Base-by-base conservation (phyloP, 2,797 vertebrate species). In the Arnoldichthys spilopterus region DNA sequence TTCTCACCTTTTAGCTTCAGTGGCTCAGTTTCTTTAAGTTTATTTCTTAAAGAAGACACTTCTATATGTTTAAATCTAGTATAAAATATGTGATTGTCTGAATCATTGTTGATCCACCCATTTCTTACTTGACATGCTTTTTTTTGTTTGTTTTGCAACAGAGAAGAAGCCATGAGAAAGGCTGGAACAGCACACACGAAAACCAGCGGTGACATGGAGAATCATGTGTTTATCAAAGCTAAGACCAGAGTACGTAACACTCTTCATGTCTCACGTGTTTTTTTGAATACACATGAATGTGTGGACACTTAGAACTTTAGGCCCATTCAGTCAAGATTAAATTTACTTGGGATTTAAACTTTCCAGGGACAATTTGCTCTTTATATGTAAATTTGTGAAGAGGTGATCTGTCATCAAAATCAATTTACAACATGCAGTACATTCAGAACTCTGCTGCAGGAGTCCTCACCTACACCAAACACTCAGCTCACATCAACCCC, bases 141-240 rank as follows among this genome's bases (percentile, higher is more conserved):
- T 45, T 12, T 45, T 37, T 37, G 37, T 9, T 6, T 45, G 0
- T 45, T 13, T 90, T 90, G 13, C 91, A n/a, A n/a, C n/a, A 99
- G 98, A 11, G 98, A 99, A 54, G 98, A 99, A 0, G 97, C 97
- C 12, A 98, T 98, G 97, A 95, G 97, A 77, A 97, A 97, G 90
- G 96, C 98, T 34, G 97, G 97, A 22, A 96, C 96, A 6, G 92
- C 94, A n/a, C 96, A 96, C 87, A 96, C 89, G 84, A 99, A 98
- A 88, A 95, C 97, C 71, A 97, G 97, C 90, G 97, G 92, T 43
- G 98, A 99, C 67, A 98, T 99, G 97, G 98, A 99, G 86, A 98
- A 94, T 86, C 97, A 99, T 32, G 96, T 99, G 26, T 99, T 97
- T 72, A 88, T 96, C 86, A 99, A 99, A 88, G 97, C 98, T 82